A percentile compares a stretch with the other conserved stretches of the same genome.
Evolutionary conservation across 1,140 invertebrate species (phyloP).

Genomic region (Psilanteris sp.): DNA sequence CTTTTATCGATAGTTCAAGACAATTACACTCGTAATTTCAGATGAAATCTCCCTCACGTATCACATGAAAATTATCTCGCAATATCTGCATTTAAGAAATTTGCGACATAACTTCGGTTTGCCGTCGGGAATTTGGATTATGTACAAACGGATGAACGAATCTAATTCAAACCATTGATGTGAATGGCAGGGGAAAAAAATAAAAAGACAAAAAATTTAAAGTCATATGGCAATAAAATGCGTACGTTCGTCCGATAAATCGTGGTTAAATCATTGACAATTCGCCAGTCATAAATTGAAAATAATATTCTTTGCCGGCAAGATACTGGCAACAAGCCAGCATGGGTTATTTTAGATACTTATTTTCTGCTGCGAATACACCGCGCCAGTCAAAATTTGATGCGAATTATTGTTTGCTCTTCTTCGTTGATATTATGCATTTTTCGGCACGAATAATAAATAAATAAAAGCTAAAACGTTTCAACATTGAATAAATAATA

Average conservation of each 20-base stretch:
- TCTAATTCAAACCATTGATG: slow-evolving; percentile 3
- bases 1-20: slow-evolving; percentile 2
- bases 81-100: slow-evolving; percentile 25
- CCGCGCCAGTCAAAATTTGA: too few relatives aligned
- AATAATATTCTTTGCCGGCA: slow-evolving; percentile 42
- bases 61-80: slow-evolving; percentile 25
- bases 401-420: too few relatives aligned
- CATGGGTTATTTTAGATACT: slow-evolving; percentile 28
- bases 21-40: slow-evolving; percentile 8
- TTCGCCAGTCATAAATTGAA: slow-evolving; percentile 38
- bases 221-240: slow-evolving; percentile 31
- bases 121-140: background rate
- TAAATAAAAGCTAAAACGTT: too few relatives aligned
- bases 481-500: too few relatives aligned
- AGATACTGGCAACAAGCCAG: slow-evolving; percentile 36
- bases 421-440: too few relatives aligned
- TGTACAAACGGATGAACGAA: slow-evolving; percentile 12
- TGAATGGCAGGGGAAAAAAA: background rate
- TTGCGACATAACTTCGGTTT: slow-evolving; percentile 1
- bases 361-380: slow-evolving; percentile 8
- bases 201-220: slow-evolving; percentile 1
- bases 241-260: slow-evolving; percentile 13
- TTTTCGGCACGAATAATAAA: too few relatives aligned
- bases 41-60: slow-evolving; percentile 18
- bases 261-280: slow-evolving; percentile 24